Evolutionary conservation across 2,113 vertebrate species (phyloP).

Genomic region (Danionella cerebrum): DNA sequence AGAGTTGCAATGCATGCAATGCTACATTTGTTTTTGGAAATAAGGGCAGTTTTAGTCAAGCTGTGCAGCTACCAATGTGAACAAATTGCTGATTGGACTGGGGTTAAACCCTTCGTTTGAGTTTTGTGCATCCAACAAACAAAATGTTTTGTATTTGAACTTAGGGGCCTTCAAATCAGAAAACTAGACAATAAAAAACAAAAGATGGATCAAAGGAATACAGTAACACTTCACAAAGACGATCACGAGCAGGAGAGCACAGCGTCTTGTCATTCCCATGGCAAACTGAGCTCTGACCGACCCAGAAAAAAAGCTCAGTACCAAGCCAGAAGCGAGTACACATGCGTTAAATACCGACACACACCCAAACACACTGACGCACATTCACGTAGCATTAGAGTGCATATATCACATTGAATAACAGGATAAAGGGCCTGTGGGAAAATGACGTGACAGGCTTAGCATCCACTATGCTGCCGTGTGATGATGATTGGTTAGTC

Average conservation of each 20-base stretch:
- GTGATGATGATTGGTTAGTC: slow-evolving; percentile 20
- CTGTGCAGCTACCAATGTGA: slow-evolving; percentile 13
- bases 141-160: neutral
- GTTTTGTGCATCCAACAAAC: slow-evolving; percentile 33
- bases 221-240: slow-evolving; percentile 45
- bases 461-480: slow-evolving; percentile 44
- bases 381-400: slow-evolving; percentile 61
- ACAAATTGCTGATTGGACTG: slow-evolving; percentile 30
- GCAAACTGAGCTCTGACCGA: slow-evolving; percentile 51
- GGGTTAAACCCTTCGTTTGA: slow-evolving; percentile 39
- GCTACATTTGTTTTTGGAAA: slow-evolving; percentile 20
- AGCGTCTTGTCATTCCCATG: slow-evolving; percentile 50
- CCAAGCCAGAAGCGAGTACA: slow-evolving; percentile 56
- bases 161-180: neutral
- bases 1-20: slow-evolving; percentile 9
- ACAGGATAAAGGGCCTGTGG: slow-evolving; percentile 45
- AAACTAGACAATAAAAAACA: slow-evolving; percentile 1
- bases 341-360: slow-evolving; percentile 54
- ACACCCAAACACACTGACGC: slow-evolving; percentile 45
- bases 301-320: slow-evolving; percentile 50
- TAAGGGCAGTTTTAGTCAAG: neutral
- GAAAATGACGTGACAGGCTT: slow-evolving; percentile 51
- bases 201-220: slow-evolving; percentile 35
- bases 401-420: slow-evolving; percentile 69
- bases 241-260: slow-evolving; percentile 39